Base-by-base conservation (phyloP, 1,140 invertebrate genomes). In the Holotrichia oblita region DNA sequence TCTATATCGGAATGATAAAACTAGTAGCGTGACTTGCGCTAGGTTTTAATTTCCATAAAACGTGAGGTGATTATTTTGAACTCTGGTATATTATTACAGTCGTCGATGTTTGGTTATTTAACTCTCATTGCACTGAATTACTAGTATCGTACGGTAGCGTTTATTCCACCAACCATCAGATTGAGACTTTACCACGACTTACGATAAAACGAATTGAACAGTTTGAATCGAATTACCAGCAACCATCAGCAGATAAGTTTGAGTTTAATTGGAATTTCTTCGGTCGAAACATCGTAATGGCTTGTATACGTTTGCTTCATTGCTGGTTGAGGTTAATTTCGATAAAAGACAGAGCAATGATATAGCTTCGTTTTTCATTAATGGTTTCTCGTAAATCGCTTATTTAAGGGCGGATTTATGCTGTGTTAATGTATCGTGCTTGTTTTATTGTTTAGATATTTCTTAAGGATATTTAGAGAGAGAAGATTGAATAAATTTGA, bases 41-140 rank as follows among this genome's bases (percentile, higher is more conserved):
- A 14, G 14, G 0, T n/a, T 17, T 17, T 55, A 55, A 55, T 17
- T n/a, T 55, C 48, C 48, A 17, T 14, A 55, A 55, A 14, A 17
- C 12, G 48, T 17, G 17, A n/a, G 48, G 48, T 6, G 1, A 34
- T 4, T 55, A 55, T 55, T 55, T 55, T n/a, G 14, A 4, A 17
- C 6, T 55, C 48, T 14, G 44, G n/a, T 17, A 17, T 17, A 17
- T 55, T 55, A 55, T 55, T 55, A 17, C 48, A 55, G n/a, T 14
- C 14, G 48, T 34, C 4, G n/a, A 55, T 17, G 48, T 17, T 55
- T 14, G 48, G 9, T 17, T 55, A n/a, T 55, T 55, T 55, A 17
- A 55, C n/a, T 55, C 17, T 17, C 48, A 55, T 55, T 55, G 48
- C 48, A 17, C 17, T 55, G 48, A 55, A 55, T 55, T 55, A 55